Conservation (phyloP, 2,113 vertebrate species). For the Pseudonaja textilis region DNA sequence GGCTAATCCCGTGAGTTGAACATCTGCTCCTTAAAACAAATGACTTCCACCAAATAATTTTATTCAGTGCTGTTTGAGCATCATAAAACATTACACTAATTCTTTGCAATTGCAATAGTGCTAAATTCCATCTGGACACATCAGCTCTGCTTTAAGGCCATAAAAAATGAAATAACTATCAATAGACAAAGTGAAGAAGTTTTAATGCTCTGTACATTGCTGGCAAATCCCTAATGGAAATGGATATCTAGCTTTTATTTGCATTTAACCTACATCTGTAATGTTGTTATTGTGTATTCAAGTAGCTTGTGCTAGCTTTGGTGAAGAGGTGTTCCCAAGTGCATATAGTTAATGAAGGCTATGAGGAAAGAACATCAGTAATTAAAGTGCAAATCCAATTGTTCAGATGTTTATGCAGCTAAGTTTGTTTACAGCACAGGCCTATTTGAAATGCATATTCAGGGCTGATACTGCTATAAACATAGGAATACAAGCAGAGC, state of each 20-base stretch:
- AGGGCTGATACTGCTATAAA: not conserved
- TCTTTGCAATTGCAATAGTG: not conserved
- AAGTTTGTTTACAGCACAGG: not conserved
- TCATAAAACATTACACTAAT: constrained; percentile 7
- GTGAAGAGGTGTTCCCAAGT: not conserved
- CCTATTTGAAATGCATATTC: not conserved
- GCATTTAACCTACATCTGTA: not conserved
- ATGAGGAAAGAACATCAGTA: accelerated
- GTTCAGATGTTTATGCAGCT: not conserved
- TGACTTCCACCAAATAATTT: constrained; percentile 15
- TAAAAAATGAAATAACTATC: constrained; percentile 61
- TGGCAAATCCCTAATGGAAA: constrained; percentile 53
- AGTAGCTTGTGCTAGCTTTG: not conserved
- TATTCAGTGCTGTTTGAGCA: not conserved
- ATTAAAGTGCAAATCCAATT: accelerated
- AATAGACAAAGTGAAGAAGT: constrained; percentile 53
- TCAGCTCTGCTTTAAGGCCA: constrained; percentile 20
- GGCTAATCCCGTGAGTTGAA: not conserved
- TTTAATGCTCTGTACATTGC: constrained; percentile 45
- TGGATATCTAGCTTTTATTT: constrained; percentile 47
- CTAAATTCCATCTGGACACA: constrained; percentile 32
- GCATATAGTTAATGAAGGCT: accelerated
- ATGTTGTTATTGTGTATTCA: constrained; percentile 20
- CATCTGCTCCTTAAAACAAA: accelerated
- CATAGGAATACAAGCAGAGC: not conserved